Conservation (phyloP, 64 coral and sea anemone species). For the Dendrophyllia cribrosa region DNA sequence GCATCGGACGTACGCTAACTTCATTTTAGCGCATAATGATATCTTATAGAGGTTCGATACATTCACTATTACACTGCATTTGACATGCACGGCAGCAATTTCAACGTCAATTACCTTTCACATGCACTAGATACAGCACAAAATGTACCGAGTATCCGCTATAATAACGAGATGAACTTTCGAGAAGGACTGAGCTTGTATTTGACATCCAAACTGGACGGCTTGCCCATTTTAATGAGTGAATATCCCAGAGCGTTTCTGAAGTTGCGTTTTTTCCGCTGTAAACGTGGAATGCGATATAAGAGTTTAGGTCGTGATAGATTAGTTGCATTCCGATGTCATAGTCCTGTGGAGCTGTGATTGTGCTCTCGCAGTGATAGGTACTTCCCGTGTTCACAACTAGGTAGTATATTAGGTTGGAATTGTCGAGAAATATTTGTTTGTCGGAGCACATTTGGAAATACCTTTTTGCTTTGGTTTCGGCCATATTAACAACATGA, state of each 20-base stretch:
- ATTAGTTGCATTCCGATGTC: conserved; percentile 68
- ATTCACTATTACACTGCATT: too few species aligned
- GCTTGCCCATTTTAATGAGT: conserved; percentile 35
- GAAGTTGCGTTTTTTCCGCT: conserved; percentile 13
- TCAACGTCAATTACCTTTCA: neutral
- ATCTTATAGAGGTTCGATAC: too few species aligned
- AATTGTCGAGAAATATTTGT: conserved; percentile 27
- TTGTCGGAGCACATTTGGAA: conserved; percentile 53
- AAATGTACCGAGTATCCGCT: neutral
- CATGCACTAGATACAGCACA: conserved; percentile 22
- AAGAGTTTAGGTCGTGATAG: neutral
- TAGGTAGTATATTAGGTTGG: conserved; percentile 25
- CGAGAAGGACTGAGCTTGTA: neutral
- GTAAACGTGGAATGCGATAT: conserved; percentile 27
- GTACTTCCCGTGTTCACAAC: neutral
- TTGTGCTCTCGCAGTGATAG: conserved; percentile 8
- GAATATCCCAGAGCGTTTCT: conserved; percentile 43
- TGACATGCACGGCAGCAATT: too few species aligned
- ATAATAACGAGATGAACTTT: neutral
- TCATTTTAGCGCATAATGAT: too few species aligned
- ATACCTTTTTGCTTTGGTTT: neutral
- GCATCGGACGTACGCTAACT: too few species aligned
- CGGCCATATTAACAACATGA: conserved; percentile 55
- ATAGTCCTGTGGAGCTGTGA: conserved; percentile 39
- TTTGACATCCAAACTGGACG: conserved; percentile 47